Conservation (phyloP, 1,140 invertebrate species). For the Linepithema humile region DNA sequence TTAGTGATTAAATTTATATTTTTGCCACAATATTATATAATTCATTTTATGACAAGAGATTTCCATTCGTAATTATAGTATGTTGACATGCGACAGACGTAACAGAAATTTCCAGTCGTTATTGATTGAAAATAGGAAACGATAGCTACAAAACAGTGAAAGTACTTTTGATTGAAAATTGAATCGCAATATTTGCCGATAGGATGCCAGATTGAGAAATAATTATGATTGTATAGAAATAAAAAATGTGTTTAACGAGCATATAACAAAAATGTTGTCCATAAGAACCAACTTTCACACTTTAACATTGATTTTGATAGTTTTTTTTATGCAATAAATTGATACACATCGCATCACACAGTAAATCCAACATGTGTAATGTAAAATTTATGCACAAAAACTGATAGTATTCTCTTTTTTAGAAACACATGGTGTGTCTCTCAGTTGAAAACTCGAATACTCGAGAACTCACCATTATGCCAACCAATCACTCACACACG, state of each 20-base stretch:
- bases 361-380: background rate
- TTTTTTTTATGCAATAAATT: background rate
- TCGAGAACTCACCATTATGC: slow-evolving; percentile 80
- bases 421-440: background rate
- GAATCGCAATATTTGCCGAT: background rate
- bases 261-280: background rate
- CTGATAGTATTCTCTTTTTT: background rate
- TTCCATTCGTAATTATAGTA: background rate
- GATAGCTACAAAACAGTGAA: no score
- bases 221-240: background rate
- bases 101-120: no score
- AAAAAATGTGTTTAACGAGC: slow-evolving; percentile 25
- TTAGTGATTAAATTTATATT: background rate
- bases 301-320: background rate
- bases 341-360: background rate
- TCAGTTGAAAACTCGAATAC: background rate
- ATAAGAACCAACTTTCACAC: slow-evolving; percentile 41
- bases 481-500: slow-evolving; percentile 79
- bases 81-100: background rate
- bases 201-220: background rate
- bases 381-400: background rate
- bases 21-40: background rate
- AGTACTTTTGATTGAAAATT: background rate
- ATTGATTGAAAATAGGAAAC: no score
- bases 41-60: no score